Evolutionary conservation across 2,113 vertebrate species (phyloP).

Genomic region (Spea bombifrons): DNA sequence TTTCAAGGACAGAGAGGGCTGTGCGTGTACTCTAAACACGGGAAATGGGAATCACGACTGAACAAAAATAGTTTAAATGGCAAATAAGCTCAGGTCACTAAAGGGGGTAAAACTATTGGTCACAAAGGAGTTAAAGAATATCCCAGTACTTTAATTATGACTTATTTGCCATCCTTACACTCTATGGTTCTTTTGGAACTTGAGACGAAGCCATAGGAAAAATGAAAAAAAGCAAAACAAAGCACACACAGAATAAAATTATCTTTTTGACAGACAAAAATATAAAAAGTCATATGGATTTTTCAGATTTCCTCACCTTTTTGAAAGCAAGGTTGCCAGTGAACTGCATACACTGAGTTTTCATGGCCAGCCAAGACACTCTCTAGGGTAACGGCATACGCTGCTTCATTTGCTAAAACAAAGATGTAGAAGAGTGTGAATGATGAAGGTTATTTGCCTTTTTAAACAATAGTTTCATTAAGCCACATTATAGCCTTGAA

Average conservation of each 20-base stretch:
- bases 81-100: neutral
- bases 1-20: no score
- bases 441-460: no score
- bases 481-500: no score
- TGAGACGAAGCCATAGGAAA: neutral
- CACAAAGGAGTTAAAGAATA: neutral
- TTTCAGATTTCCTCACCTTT: slow-evolving; percentile 68
- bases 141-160: neutral
- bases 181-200: neutral
- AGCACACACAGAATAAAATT: no score
- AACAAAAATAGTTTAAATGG: neutral
- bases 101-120: neutral
- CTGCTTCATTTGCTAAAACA: slow-evolving; percentile 59
- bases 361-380: slow-evolving; percentile 92
- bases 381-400: slow-evolving; percentile 82
- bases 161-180: no score
- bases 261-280: neutral
- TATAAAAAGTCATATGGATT: neutral
- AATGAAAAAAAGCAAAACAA: no score
- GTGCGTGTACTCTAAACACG: no score
- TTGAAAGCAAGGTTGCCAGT: slow-evolving; percentile 84
- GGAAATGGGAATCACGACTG: no score
- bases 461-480: no score
- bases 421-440: neutral
- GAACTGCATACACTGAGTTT: slow-evolving; percentile 90